Conservation (phyloP, 2,113 vertebrate species). For the Bambusicola thoracicus region DNA sequence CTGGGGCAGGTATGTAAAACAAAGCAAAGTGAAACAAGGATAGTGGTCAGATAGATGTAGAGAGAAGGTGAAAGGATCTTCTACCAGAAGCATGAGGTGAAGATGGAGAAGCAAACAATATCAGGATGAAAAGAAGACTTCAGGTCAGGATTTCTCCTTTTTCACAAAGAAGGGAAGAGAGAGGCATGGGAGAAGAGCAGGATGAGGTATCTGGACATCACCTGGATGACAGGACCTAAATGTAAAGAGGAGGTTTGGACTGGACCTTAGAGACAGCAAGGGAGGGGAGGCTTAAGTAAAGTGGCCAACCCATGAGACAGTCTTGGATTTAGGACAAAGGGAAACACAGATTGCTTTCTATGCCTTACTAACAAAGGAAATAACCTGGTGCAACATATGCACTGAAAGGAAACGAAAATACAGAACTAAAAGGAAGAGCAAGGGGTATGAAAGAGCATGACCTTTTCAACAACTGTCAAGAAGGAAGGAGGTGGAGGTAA, state of each 20-base stretch:
- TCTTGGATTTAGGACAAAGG: background rate
- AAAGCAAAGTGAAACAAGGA: background rate
- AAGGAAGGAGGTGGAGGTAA: conserved; percentile 2
- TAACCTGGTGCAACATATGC: background rate
- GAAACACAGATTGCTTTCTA: background rate
- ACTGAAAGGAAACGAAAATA: background rate
- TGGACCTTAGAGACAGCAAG: background rate
- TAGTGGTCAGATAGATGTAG: background rate
- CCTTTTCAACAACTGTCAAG: background rate
- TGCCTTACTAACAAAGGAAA: background rate
- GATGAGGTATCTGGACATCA: background rate
- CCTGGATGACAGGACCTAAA: background rate
- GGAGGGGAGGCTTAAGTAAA: background rate
- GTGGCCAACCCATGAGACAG: background rate
- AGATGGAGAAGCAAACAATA: background rate
- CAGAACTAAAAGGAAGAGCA: background rate
- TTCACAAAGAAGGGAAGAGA: background rate
- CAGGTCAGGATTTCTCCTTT: background rate
- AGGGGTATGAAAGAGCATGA: background rate
- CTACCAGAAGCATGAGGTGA: background rate
- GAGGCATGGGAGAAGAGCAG: background rate
- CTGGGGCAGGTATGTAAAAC: background rate
- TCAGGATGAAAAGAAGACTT: background rate
- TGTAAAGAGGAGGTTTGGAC: background rate
- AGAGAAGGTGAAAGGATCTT: background rate